phyloP scores from a whole-genome alignment of 2,113 vertebrate species.

The Plectropomus leopardus region DNA sequence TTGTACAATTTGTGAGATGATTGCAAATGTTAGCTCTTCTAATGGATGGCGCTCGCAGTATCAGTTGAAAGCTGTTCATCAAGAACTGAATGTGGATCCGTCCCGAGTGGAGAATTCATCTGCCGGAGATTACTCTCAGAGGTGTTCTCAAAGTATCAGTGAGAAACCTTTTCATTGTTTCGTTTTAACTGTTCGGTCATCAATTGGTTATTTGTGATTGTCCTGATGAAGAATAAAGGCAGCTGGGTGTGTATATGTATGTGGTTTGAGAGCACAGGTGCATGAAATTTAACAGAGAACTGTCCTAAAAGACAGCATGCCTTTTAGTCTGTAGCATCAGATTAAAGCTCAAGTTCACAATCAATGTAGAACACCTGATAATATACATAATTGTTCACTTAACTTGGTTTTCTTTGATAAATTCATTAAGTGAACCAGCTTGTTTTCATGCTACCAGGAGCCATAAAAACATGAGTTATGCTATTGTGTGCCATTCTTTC shows the following conservation, averaged over 20 bases:
- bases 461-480: no score
- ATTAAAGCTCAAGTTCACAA: not conserved
- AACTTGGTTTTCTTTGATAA: not conserved
- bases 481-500: no score
- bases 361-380: not conserved
- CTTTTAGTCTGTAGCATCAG: not conserved
- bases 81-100: conserved; percentile 11
- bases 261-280: not conserved
- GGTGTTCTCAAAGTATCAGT: not conserved
- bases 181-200: not conserved
- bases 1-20: conserved; percentile 70
- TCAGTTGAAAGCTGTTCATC: conserved; percentile 51
- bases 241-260: not conserved
- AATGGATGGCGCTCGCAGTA: conserved; percentile 43
- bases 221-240: not conserved
- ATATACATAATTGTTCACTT: not conserved
- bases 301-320: not conserved
- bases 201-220: not conserved
- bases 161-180: not conserved
- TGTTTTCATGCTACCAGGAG: no score
- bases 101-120: conserved; percentile 2
- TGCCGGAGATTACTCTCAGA: not conserved
- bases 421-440: not conserved
- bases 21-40: conserved; percentile 62
- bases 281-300: not conserved